Conservation (phyloP, 2,888 invertebrate genomes). For the Chrysomela aeneicollis region DNA sequence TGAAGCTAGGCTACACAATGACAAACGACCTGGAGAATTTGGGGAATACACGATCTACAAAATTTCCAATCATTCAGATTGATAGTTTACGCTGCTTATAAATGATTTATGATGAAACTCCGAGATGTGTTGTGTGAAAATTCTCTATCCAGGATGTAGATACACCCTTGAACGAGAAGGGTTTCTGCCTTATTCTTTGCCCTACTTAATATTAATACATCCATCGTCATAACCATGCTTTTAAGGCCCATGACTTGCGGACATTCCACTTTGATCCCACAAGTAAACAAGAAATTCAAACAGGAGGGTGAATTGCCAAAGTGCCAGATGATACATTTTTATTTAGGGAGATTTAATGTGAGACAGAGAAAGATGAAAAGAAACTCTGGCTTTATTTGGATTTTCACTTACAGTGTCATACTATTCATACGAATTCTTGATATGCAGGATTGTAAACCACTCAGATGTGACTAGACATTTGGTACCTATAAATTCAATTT, state of each 20-base stretch:
- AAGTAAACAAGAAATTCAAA: conserved; percentile 33
- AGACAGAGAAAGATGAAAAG: not conserved
- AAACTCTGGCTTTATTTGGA: not conserved
- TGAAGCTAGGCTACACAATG: not conserved
- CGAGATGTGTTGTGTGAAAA: not conserved
- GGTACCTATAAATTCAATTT: too few relatives aligned
- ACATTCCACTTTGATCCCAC: conserved; percentile 39
- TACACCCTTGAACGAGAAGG: conserved; percentile 30
- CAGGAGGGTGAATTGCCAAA: not conserved
- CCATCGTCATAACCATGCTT: conserved; percentile 49
- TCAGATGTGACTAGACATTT: too few relatives aligned
- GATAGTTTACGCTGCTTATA: not conserved
- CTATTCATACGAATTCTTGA: too few relatives aligned
- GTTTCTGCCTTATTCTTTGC: conserved; percentile 40
- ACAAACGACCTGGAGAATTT: not conserved
- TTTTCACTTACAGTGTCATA: too few relatives aligned
- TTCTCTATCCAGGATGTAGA: not conserved
- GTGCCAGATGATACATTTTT: conserved; percentile 5
- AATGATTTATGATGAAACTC: not conserved
- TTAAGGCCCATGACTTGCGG: conserved; percentile 50
- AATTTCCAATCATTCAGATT: not conserved
- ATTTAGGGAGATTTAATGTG: not conserved
- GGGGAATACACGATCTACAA: not conserved
- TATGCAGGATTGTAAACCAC: too few relatives aligned
- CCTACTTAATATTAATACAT: conserved; percentile 55